Percentiles rank a stretch among this genome's conserved stretches.
These are phyloP conservation scores for Thera obeliscata DNA, from an alignment of 2,888 invertebrate genomes.

Conservation along the genomic window DNA sequence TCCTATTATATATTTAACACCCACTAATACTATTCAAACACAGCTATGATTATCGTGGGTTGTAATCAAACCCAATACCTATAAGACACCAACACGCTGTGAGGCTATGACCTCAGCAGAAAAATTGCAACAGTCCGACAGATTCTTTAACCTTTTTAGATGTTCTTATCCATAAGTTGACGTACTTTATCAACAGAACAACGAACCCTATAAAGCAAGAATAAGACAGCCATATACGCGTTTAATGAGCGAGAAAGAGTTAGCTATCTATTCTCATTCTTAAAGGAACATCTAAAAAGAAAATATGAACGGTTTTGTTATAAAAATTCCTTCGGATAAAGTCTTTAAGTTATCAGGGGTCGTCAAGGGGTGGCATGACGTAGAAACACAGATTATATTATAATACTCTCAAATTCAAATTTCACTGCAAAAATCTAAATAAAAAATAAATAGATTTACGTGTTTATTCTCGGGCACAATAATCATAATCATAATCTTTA, in stretches of 20 bases:
- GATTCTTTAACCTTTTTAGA: not conserved
- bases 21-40: no score
- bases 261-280: conserved; percentile 63
- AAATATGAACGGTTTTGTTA: conserved; percentile 83
- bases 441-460: no score
- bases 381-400: conserved; percentile 9
- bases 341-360: conserved; percentile 83
- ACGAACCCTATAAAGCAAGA: conserved; percentile 34
- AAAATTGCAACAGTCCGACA: not conserved
- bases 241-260: conserved; percentile 77
- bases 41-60: no score
- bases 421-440: conserved; percentile 12
- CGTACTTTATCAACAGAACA: not conserved
- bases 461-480: no score
- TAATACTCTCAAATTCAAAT: not conserved
- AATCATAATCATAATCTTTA: no score
- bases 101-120: not conserved
- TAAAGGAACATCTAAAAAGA: conserved; percentile 75
- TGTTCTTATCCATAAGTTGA: not conserved
- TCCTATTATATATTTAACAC: no score
- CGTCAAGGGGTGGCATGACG: conserved; percentile 28
- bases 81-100: no score
- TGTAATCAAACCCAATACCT: no score
- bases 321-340: conserved; percentile 84
- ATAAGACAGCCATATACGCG: conserved; percentile 60